Base-by-base conservation (phyloP, 1,140 invertebrate genomes). In the Paraescarpia echinospica region DNA sequence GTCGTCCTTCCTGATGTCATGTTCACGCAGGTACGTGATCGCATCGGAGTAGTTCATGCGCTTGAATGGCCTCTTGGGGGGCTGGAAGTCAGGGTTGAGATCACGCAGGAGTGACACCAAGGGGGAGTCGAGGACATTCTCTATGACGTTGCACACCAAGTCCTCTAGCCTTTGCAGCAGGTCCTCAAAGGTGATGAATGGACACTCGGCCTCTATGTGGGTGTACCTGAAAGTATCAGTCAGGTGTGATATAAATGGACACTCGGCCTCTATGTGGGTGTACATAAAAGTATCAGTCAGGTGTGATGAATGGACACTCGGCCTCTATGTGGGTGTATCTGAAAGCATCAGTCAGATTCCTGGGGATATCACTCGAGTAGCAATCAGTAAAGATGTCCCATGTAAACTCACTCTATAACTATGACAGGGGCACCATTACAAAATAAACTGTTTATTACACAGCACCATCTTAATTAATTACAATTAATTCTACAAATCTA, bases 1-100 rank as follows among this genome's bases (percentile, higher is more conserved):
- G 96, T 99, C 99, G 34, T 99, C 99, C 96, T 99, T 99, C 6
- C 97, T 99, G 91, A 99, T 99, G 95, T 99, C 98, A 96, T 99
- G 97, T 34, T 98, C 97, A 95, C 98, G 98, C 1, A 99, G 96
- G 96, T 98, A 99, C 93, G 98, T 97, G 94, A 99, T 99, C 14
- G 99, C 99, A 93, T 99, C 98, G 0, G 96, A 96, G 96, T 99
- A 99, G 94, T 98, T 96, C 98, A 99, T 99, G 94, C 99, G 97
- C 93, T 97, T 97, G 96, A 99, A 99, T 34, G 99, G 99, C 94
- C 97, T 97, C 95, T 98, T 97, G 0, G 99, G 99, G 35, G 97
- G 96, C 96, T 98, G 97, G 94, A 99, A 99, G 92, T 98, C 97
- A 0, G 99, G 99, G 96, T 99, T 99, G 6, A 99, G 97, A 95